Evolutionary conservation across 2,797 vertebrate genomes (phyloP).

Genomic region (Acanthurus tractus): DNA sequence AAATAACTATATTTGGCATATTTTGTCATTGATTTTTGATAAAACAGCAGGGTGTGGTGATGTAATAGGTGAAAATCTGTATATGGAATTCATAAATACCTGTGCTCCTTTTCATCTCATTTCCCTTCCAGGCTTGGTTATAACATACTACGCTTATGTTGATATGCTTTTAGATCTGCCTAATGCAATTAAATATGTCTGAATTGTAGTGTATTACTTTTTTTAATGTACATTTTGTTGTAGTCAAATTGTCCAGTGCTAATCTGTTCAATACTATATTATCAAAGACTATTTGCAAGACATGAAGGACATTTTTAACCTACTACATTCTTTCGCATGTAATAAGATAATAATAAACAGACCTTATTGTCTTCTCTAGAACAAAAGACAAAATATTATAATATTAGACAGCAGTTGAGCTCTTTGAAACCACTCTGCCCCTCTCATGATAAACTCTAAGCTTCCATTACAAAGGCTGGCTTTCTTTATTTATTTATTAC

Average conservation of each 20-base stretch:
- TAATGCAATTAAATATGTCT: background rate
- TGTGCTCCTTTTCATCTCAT: background rate
- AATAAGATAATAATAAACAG: background rate
- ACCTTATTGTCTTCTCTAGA: background rate
- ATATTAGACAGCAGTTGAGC: background rate
- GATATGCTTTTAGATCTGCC: too few relatives aligned
- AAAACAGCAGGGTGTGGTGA: background rate
- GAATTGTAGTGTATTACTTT: background rate
- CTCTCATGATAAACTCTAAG: background rate
- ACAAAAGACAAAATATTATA: background rate
- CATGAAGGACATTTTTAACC: background rate
- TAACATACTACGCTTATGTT: too few relatives aligned
- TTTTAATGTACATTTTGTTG: background rate
- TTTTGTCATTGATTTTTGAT: background rate
- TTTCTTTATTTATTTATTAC: background rate
- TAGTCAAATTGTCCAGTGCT: background rate
- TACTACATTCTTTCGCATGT: background rate
- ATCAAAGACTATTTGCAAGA: constrained; percentile 3
- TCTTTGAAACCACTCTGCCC: background rate
- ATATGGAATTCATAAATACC: background rate
- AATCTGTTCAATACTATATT: background rate
- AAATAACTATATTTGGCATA: background rate
- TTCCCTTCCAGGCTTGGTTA: too few relatives aligned
- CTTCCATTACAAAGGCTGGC: background rate
- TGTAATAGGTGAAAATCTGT: background rate